Evolutionary conservation across 1,140 invertebrate genomes (phyloP), one percentile per base, ranked within the genome.

Genomic region (Meloidogyne floridensis): DNA sequence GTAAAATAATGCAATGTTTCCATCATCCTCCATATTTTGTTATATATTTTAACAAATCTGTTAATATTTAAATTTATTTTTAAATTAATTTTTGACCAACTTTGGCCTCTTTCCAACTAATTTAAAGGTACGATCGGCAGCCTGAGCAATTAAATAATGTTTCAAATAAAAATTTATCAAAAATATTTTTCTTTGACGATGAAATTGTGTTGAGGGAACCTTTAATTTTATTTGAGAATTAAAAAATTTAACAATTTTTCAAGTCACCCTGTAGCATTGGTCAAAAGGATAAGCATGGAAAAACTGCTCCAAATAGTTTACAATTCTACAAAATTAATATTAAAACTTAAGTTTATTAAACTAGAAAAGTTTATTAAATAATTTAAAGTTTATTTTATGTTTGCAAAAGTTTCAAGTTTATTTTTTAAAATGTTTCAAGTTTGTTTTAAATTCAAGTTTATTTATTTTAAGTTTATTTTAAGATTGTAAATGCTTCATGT

Each of bases 1-100:
- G 88, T 89, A 80, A 89, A 89, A 80, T 84, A 89, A 72, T 90
- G 87, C 9, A 89, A 77, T 2, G 87, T 87, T 59, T 90, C 87
- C n/a, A 89, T 83, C 86, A 90, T 89, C 59, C 82, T 86, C 85
- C 89, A 89, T 20, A 90, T 82, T 77, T 86, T 87, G 2, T 56
- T n/a, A 65, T 90, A 89, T 47, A 85, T 82, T 75, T 80, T 80
- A 10, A 88, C 87, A 81, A 87, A 87, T 65, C 87, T 88, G 56
- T 79, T 87, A 81, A 51, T 70, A 20, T 56, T 42, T n/a, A n/a
- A 15, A 42, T 43, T n/a, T 70, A 65, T 56, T 77, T 56, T 13
- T 1, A 80, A 80, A 42, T 80, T 47, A 4, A 42, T 80, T 75
- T 32, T 75, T 54, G n/a, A 73, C 79, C 82, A 75, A 90, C 89